Evolutionary conservation across 2,113 vertebrate genomes (phyloP).

Genomic region (Protobothrops mucrosquamatus): DNA sequence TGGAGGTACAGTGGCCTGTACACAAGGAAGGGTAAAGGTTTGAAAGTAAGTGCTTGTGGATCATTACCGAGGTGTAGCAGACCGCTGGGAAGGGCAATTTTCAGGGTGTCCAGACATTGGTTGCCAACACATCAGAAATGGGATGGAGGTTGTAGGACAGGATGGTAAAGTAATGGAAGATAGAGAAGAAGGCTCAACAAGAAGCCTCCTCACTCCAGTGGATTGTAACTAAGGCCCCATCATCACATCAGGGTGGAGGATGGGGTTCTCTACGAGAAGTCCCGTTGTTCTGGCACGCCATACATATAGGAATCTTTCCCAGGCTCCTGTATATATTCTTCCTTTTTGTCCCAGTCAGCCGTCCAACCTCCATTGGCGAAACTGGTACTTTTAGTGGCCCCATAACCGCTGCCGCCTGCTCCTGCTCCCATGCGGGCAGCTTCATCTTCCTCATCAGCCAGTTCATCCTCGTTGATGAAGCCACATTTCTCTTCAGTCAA

Average conservation of each 20-base stretch:
- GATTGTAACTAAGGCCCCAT: conserved; percentile 47
- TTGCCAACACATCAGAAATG: conserved; percentile 11
- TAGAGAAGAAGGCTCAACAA: not conserved
- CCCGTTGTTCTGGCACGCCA: conserved; percentile 48
- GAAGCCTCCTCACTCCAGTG: conserved; percentile 3
- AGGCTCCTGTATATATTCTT: conserved; percentile 62
- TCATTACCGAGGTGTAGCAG: not conserved
- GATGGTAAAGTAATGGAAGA: not conserved
- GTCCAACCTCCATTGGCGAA: conserved; percentile 66
- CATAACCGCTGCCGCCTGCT: conserved; percentile 35
- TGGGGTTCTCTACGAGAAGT: conserved; percentile 62
- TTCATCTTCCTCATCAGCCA: conserved; percentile 66
- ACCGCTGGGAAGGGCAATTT: not conserved
- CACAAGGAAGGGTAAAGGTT: not conserved
- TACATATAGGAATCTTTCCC: conserved; percentile 57
- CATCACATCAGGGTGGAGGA: conserved; percentile 29
- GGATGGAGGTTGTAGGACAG: not conserved
- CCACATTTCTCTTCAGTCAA: conserved; percentile 70
- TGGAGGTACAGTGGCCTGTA: not conserved
- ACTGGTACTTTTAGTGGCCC: conserved; percentile 39
- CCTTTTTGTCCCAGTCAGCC: conserved; percentile 56
- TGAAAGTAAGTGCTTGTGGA: not conserved
- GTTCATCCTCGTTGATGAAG: conserved; percentile 70
- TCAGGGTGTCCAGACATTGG: conserved; percentile 4
- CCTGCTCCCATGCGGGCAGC: conserved; percentile 23